Evolutionary conservation across 1,140 invertebrate genomes (phyloP).

Genomic region (Grapholita molesta): DNA sequence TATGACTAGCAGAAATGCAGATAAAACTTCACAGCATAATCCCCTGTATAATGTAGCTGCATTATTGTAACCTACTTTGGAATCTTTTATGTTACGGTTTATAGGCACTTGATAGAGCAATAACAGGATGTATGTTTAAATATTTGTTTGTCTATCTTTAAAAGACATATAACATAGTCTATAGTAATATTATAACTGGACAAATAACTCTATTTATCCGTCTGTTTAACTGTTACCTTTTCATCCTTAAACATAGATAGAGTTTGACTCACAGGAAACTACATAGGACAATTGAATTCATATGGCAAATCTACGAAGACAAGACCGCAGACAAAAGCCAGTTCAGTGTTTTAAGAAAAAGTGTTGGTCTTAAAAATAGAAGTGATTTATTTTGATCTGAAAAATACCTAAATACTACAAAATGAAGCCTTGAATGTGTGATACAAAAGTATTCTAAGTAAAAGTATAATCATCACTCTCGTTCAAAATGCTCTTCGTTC

Average conservation of each 20-base stretch:
- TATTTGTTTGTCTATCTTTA: not conserved
- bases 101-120: not conserved
- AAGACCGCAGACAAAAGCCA: no score
- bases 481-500: not conserved
- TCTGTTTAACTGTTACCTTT: no score
- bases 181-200: no score
- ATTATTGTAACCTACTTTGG: slow-evolving; percentile 6
- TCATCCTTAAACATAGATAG: no score
- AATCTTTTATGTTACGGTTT: not conserved
- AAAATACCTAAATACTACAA: not conserved
- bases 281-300: no score
- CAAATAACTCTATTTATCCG: no score
- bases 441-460: not conserved
- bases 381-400: no score
- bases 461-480: not conserved
- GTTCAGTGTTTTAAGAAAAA: no score
- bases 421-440: not conserved
- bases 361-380: no score
- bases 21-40: slow-evolving; percentile 17
- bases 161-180: not conserved
- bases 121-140: not conserved
- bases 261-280: no score
- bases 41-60: not conserved
- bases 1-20: slow-evolving; percentile 21
- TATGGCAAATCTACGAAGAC: no score